These are phyloP conservation scores for Melospiza georgiana DNA, from an alignment of 2,113 vertebrate species.

Conservation along the genomic window DNA sequence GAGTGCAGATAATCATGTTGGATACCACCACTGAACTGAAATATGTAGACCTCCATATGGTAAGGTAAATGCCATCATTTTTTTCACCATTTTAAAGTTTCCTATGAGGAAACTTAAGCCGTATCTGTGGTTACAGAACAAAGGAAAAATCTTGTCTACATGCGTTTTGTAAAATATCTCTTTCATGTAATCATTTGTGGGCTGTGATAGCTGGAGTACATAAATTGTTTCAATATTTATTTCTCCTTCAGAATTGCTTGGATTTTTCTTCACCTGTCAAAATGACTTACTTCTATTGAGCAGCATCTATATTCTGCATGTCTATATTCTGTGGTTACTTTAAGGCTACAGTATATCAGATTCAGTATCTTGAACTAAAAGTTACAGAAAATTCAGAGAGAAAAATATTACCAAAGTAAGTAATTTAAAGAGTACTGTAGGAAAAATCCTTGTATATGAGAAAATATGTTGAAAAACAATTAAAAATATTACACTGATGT, in stretches of 20 bases:
- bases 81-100: background rate
- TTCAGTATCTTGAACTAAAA: background rate
- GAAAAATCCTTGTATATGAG: background rate
- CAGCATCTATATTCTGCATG: background rate
- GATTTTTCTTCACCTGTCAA: background rate
- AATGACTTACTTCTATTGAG: background rate
- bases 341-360: background rate
- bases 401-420: background rate
- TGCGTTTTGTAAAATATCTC: background rate
- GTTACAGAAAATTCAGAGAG: background rate
- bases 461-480: background rate
- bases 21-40: background rate
- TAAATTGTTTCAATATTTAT: background rate
- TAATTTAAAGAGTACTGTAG: background rate
- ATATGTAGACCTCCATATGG: background rate
- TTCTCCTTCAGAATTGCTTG: background rate
- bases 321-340: background rate
- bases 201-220: background rate
- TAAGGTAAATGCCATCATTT: conserved; percentile 1
- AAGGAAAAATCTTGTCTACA: background rate
- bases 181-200: background rate
- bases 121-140: background rate
- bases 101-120: background rate
- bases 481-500: background rate
- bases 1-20: conserved; percentile 53